Base-by-base conservation (phyloP, 2,797 vertebrate genomes). In the Myotis findleyi region DNA sequence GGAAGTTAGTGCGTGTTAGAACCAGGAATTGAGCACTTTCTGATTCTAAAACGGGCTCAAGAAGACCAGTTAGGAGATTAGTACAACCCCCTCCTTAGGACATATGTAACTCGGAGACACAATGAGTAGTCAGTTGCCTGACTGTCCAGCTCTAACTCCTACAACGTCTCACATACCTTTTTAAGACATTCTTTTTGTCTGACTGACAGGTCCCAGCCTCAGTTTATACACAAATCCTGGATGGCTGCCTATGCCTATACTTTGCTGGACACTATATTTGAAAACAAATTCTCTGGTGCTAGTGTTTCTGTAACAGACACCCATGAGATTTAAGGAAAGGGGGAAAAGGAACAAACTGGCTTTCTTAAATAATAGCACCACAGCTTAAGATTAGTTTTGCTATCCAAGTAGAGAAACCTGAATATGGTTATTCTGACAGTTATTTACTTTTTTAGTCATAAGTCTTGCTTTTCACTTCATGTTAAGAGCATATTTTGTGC, bases 391-490 rank as follows among this genome's bases (percentile, higher is more conserved):
- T 95, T 91, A 96, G 44, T 86, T 96, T 83, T 93, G 87, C 87
- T 96, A 92, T 91, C 66, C 16, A 93, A 97, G 96, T 86, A 62
- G 89, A 95, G 89, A 97, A 92, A 95, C 88, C 89, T 71, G 82
- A 97, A 96, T 90, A 90, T 51, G 87, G 93, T 93, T 91, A 90
- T 75, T 96, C 94, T 86, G 91, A 96, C 80, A 95, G 97, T 59
- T 97, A 94, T 97, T 97, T 95, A 92, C 95, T 97, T 93, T 94
- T 83, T 95, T 81, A 91, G 96, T 90, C 91, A 91, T 93, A 87
- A 97, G 91, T 92, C 96, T 96, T 95, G 96, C 92, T 96, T 97
- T 96, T 97, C 96, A 95, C 93, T 97, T 96, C 97, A 84, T 76
- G 82, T 87, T 57, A 95, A 95, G 49, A 87, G 84, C 30, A 64